Base-by-base conservation (phyloP, 2,113 vertebrate genomes). In the Strigops habroptila region DNA sequence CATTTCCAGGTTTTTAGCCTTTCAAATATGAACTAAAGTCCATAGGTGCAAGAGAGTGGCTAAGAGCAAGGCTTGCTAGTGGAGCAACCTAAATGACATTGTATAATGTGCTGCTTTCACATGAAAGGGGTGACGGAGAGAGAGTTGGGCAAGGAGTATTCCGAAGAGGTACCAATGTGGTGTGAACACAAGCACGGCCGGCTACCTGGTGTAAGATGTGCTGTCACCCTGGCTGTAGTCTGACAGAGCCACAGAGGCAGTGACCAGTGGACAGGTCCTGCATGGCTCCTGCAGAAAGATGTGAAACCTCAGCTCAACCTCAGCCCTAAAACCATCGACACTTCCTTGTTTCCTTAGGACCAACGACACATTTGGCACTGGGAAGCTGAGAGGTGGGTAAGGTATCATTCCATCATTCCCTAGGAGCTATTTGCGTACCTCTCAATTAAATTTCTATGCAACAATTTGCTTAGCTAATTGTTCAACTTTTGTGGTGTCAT, bases 291-390 rank as follows among this genome's bases (percentile, higher is more conserved):
- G 62, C 14, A 64, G 70, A 39, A 78, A 35, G 39, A 37, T 1
- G 1, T 1, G 3, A 37, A 74, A 35, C n/a, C 41, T 49, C 9
- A 0, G 17, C 51, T 39, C 18, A 3, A 62, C 6, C 8, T 73
- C 67, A 52, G 43, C 33, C 23, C 51, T 53, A n/a, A 84, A 65
- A 65, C 7, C 51, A 44, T 17, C 1, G 1, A 68, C 15, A 4
- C 33, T 11, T 84, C 74, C n/a, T 23, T 28, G 14, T 67, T 19
- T 62, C 24, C 75, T 67, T 16, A 25, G 33, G 52, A 71, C 46
- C 37, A 30, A 7, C 0, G 1, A 43, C 0, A 1, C 3, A 0
- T 53, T 76, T 41, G 14, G 44, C 63, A 18, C 0, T 10, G 27
- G 31, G 27, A 14, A 76, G 51, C 63, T 53, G 31, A 78, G 23